A percentile compares a stretch with the other conserved stretches of the same genome.
phyloP scores from a whole-genome alignment of 2,797 vertebrate genomes.

The Picus viridis region DNA sequence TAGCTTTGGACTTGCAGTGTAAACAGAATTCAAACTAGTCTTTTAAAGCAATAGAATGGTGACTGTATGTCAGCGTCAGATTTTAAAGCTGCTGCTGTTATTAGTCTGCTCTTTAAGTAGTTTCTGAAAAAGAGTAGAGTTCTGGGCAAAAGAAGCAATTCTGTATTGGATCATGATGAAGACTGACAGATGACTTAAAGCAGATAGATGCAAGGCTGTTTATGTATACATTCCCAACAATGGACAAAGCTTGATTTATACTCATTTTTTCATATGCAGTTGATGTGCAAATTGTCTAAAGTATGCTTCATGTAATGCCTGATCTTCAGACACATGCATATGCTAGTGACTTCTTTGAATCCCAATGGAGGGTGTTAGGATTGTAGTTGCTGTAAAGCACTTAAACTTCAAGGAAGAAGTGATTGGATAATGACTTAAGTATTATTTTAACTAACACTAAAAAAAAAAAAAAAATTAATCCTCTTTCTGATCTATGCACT shows the following conservation, averaged over 20 bases:
- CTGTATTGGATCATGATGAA: neutral
- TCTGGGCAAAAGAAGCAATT: conserved; percentile 9
- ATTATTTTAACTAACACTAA: conserved; percentile 38
- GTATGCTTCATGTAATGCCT: neutral
- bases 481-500: neutral
- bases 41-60: neutral
- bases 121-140: neutral
- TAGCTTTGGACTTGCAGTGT: neutral
- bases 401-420: conserved; percentile 44
- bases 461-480: neutral
- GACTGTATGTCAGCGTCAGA: neutral
- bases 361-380: neutral
- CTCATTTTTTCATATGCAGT: conserved; percentile 30
- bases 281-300: conserved; percentile 39
- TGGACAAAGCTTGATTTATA: neutral
- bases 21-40: neutral
- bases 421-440: conserved; percentile 16
- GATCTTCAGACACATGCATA: conserved; percentile 17
- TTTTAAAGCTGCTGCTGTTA: neutral
- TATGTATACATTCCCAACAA: conserved; percentile 17
- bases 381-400: conserved; percentile 19
- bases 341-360: conserved; percentile 43
- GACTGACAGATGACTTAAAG: conserved; percentile 13
- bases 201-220: neutral
- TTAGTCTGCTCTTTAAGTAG: neutral